These are phyloP conservation scores for Eriocheir sinensis DNA, from an alignment of 1,140 invertebrate genomes.

Conservation along the genomic window DNA sequence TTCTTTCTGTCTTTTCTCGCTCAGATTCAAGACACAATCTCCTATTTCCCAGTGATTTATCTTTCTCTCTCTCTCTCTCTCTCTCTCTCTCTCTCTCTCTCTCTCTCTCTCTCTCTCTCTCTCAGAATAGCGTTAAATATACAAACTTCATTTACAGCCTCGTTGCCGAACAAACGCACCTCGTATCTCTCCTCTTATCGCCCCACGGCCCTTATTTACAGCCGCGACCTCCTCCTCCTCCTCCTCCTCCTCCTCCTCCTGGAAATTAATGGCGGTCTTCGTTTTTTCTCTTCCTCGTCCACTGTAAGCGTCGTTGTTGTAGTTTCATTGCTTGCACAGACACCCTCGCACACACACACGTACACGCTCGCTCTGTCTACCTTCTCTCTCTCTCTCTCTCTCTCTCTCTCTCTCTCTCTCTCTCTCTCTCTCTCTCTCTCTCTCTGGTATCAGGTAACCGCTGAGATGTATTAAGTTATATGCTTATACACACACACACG, in stretches of 20 bases:
- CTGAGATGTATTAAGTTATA: no score
- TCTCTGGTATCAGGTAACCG: slow-evolving; percentile 9
- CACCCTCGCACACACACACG: neutral
- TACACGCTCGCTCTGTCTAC: neutral
- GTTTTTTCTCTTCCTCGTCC: neutral
- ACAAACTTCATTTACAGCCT: neutral
- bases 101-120: neutral
- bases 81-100: neutral
- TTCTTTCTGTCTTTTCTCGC: no score
- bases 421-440: no score
- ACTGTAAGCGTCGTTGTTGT: neutral
- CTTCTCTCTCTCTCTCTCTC: no score
- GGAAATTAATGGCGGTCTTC: neutral
- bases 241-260: no score
- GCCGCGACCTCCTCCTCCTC: neutral
- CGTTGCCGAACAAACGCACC: neutral
- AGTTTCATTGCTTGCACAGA: neutral
- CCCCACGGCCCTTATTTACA: slow-evolving; percentile 13
- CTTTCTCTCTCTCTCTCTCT: neutral
- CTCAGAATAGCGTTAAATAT: neutral
- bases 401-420: no score
- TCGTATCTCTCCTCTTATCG: slow-evolving; percentile 1
- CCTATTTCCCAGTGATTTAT: no score
- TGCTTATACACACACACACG: no score
- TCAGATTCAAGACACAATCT: no score